Base-by-base conservation (phyloP, 2,797 vertebrate genomes). In the Takifugu ocellatus region DNA sequence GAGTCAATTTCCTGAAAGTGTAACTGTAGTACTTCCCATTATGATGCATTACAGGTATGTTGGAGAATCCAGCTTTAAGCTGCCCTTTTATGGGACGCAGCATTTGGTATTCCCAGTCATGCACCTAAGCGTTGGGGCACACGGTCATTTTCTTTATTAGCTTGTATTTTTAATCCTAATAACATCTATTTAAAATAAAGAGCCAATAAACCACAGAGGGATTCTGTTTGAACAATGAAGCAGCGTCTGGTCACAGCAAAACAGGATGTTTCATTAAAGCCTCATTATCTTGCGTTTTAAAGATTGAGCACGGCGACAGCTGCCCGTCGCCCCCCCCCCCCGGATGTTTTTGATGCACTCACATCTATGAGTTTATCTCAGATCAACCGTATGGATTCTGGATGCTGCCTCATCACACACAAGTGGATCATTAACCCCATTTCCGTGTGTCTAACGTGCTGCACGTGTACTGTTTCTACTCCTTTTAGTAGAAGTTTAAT, bases 1-100 rank as follows among this genome's bases (percentile, higher is more conserved):
- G 70, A 80, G 54, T 61, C 53, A 49, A 63, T 78, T 85, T 86
- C 75, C 78, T 83, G 68, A 57, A 71, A 51, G 72, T 61, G 61
- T 68, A 76, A 59, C 67, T 62, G 61, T 54, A 7, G 51, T 27
- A 17, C 51, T 75, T 70, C 68, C 69, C 68, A 72, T 69, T 65
- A 62, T 27, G 50, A 73, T 59, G 49, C 59, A 77, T 68, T 36
- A 39, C 3, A 77, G 62, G 11, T 42, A 16, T 52, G 51, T 62
- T 66, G 49, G 63, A 9, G 70, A 72, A 70, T 17, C 55, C 15
- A 45, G 56, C 61, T 68, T 58, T 5, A 54, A 25, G 39, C 44
- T 68, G 56, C 12, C 10, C 42, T 52, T 8, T 57, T 56, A 77
- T 26, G 26, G 16, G 48, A 59, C 55, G 58, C 2, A 45, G 21